Conservation (phyloP, 2,797 vertebrate genomes). For the Acridotheres tristis region DNA sequence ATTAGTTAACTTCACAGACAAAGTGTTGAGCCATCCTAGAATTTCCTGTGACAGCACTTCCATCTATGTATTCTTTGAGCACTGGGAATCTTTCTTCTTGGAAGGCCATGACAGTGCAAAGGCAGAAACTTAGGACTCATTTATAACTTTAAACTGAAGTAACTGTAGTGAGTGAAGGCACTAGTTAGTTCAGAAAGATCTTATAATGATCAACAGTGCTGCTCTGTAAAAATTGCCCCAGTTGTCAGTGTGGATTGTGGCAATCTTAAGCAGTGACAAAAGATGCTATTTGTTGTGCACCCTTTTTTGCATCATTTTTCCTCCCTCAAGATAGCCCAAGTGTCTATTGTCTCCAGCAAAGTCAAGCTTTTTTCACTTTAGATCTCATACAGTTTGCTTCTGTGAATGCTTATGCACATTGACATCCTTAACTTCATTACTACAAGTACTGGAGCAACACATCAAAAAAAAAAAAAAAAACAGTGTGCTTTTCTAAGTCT, state of each 20-base stretch:
- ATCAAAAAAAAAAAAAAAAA: not conserved
- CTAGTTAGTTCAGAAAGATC: not conserved
- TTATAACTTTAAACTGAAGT: not conserved
- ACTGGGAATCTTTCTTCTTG: not conserved
- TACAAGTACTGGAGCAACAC: not conserved
- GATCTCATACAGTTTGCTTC: not conserved
- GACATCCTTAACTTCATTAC: not conserved
- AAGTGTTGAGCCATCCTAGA: not conserved
- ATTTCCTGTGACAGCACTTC: not conserved
- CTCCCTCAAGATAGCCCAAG: not conserved
- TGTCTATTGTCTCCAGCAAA: not conserved
- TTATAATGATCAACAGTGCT: not conserved
- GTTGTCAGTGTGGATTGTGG: not conserved
- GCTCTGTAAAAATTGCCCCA: not conserved
- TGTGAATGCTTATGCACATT: not conserved
- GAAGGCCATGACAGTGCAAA: not conserved
- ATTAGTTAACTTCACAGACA: not conserved
- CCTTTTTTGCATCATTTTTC: not conserved
- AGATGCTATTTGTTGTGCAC: fast-evolving
- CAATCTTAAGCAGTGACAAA: not conserved
- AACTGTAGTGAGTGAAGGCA: not conserved
- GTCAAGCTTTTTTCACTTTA: not conserved
- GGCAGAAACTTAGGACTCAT: not conserved
- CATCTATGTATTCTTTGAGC: not conserved
- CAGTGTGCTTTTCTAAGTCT: not conserved